Evolutionary conservation across 2,113 vertebrate species (phyloP), one percentile per base, ranked within the genome.

Genomic region (Enhydra lutris): DNA sequence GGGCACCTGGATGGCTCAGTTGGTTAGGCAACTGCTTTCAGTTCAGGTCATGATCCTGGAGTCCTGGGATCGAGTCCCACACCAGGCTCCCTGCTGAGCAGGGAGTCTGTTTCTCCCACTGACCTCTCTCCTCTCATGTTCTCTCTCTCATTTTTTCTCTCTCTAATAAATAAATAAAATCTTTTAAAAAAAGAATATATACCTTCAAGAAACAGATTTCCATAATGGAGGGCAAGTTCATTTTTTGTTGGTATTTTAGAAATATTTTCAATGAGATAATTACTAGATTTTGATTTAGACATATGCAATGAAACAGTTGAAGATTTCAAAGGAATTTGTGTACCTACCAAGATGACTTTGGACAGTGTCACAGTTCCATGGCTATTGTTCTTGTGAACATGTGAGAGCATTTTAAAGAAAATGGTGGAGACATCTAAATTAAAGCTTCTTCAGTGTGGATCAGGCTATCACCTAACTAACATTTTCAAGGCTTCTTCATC

Each of bases 401-500:
- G 78, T 95, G 55, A 98, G 91, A 96, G 96, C 78, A 84, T 98
- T 98, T 98, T 92, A 97, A 95, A 96, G 92, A 98, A 98, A 98
- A 98, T 98, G 95, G 91, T 94, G 95, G 95, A 97, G 98, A 98
- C 81, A 97, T 98, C 98, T 91, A 98, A 98, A 98, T 98, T 97
- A 98, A 98, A 98, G 90, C 93, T 97, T 97, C 97, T 98, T 98
- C 97, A 98, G 94, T 98, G 98, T 97, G 98, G 97, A 98, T 98
- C 89, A 96, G 92, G 82, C 83, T 98, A 91, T 96, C 98, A 97
- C 79, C 98, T 98, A 98, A 98, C 98, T 98, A 99, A 98, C 97
- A 98, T 98, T 98, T 98, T 98, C 98, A 98, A 98, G 98, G 97
- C 97, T 98, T 98, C 93, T 74, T 92, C 98, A 98, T 98, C 98